Conservation (phyloP, 2,888 invertebrate species). For the Agonum fuliginosum region DNA sequence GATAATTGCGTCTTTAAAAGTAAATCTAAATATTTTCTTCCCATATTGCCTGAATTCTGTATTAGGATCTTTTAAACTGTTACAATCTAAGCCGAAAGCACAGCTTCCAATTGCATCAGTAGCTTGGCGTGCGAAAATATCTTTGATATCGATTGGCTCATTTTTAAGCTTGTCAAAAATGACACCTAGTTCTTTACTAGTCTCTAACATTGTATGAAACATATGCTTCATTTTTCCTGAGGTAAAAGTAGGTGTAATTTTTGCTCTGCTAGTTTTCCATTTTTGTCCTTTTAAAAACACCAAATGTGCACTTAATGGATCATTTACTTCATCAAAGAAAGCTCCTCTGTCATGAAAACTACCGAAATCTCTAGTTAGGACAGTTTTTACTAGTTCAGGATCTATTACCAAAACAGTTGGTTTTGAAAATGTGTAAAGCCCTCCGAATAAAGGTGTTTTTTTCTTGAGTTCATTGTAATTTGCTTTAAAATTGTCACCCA, state of each 20-base stretch:
- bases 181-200: conserved; percentile 73
- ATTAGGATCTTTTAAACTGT: conserved; percentile 73
- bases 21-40: not conserved
- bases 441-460: conserved; percentile 62
- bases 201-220: conserved; percentile 76
- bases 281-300: conserved; percentile 75
- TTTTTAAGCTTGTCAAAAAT: conserved; percentile 70
- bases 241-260: conserved; percentile 79
- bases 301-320: conserved; percentile 76
- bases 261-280: conserved; percentile 78
- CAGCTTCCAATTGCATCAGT: conserved; percentile 77
- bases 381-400: conserved; percentile 67
- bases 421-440: conserved; percentile 62
- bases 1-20: not conserved
- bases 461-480: conserved; percentile 63
- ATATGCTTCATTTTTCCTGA: conserved; percentile 79
- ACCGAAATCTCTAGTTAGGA: conserved; percentile 77
- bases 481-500: conserved; percentile 57
- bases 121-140: conserved; percentile 73
- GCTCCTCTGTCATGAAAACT: conserved; percentile 79
- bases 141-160: conserved; percentile 57
- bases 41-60: conserved; percentile 61
- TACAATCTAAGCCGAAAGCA: conserved; percentile 77
- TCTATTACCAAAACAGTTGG: conserved; percentile 64
- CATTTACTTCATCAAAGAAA: conserved; percentile 75